Percentiles rank a stretch among this genome's conserved stretches.
These are phyloP conservation scores for Platycercus adscitus DNA, from an alignment of 2,113 vertebrate species.

Conservation along the genomic window DNA sequence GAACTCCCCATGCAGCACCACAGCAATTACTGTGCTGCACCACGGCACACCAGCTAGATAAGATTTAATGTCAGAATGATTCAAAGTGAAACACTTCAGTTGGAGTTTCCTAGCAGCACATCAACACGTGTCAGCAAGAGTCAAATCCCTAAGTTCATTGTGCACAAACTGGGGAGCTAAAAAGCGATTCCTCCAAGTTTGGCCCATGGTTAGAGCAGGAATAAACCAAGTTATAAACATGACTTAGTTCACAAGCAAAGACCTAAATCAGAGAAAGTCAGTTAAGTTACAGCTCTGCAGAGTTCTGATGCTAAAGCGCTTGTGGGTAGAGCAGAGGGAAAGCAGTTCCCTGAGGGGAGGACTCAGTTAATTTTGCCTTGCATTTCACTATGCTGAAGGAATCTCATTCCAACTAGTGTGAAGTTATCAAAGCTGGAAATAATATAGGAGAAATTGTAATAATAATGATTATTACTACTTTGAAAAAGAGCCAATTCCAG, in stretches of 20 bases:
- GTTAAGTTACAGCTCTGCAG: neutral
- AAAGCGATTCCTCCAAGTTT: neutral
- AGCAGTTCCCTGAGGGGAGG: neutral
- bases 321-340: neutral
- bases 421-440: neutral
- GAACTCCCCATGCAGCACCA: accelerated
- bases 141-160: neutral
- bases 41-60: accelerated
- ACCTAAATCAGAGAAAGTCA: neutral
- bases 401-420: neutral
- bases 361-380: neutral
- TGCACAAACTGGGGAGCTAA: neutral
- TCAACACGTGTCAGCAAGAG: neutral
- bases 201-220: neutral
- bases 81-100: neutral
- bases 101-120: neutral
- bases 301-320: neutral
- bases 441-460: neutral
- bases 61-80: neutral
- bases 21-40: neutral
- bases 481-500: neutral
- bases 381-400: neutral
- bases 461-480: neutral
- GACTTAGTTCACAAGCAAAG: neutral
- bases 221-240: neutral